Evolutionary conservation across 2,888 invertebrate species (phyloP), one percentile per base, ranked within the genome.

Genomic region (Oscheius sp.): DNA sequence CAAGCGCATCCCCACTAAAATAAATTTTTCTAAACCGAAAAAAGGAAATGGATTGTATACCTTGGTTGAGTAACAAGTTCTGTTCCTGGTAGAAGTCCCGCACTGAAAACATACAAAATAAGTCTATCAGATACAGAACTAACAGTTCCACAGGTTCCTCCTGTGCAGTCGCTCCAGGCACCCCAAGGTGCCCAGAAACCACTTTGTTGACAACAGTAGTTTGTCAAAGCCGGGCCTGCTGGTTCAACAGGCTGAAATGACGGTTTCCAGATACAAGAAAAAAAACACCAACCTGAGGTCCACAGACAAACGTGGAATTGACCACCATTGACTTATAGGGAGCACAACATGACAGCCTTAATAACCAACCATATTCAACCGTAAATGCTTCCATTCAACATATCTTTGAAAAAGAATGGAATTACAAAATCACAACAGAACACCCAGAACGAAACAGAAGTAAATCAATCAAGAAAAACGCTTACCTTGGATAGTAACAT

Each of bases 131-230:
- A 37, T 4, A 2, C 10, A 32, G 1, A 59, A 37, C 65, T 32
- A 47, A 77, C 77, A 11, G 21, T 73, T 72, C 79, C 79, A 35
- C 81, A 81, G 1, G 73, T 62, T 7, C 76, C 74, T 32, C 79
- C 81, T n/a, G 47, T 74, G 57, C 81, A 81, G 1, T 66, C 35
- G 0, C 77, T 71, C 81, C 81, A 81, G 50, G 77, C 79, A 7
- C 71, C 68, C 81, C 81, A 81, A 10, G 72, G 62, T 7, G 72
- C 79, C 80, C 80, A 80, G 21, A 77, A 75, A 10, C 80, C 80
- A 51, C 57, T 65, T 2, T 53, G 5, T 1, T 77, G 79, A 37
- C 80, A 80, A 35, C 80, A 80, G 7, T n/a, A 50, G 11, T 11
- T 29, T 2, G 50, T 29, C 1, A 21, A 1, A 21, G 21, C 51